phyloP scores from a whole-genome alignment of 2,888 invertebrate genomes.

The Tipula unca region DNA sequence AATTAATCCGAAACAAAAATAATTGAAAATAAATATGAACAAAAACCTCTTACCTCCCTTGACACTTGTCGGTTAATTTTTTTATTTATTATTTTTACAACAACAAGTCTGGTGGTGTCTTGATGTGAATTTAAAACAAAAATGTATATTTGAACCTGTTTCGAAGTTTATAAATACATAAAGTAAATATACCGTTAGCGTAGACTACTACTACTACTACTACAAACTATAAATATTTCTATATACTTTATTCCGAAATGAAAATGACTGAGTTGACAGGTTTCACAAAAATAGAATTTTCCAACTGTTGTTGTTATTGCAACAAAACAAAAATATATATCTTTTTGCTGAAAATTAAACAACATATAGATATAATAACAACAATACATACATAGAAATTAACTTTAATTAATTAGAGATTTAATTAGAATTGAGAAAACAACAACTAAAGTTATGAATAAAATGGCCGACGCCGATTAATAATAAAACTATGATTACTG shows the following conservation, averaged over 20 bases:
- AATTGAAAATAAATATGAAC: background rate
- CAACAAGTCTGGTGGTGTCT: background rate
- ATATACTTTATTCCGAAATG: background rate
- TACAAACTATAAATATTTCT: background rate
- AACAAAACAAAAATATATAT: no score
- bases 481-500: background rate
- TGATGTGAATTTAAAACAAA: background rate
- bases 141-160: background rate
- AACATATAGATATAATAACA: background rate
- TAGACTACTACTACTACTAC: background rate
- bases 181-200: background rate
- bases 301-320: background rate
- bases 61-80: background rate
- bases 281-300: background rate
- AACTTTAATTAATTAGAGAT: background rate
- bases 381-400: background rate
- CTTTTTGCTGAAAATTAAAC: background rate
- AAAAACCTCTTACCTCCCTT: background rate
- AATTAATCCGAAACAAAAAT: conserved; percentile 4
- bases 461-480: background rate
- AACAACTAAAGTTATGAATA: background rate
- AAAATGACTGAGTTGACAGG: background rate
- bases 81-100: background rate
- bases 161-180: conserved; percentile 2
- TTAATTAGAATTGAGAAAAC: no score